A percentile compares a stretch with the other conserved stretches of the same genome.
Conservation (phyloP, 2,888 invertebrate species). For the Cepaea hortensis region DNA sequence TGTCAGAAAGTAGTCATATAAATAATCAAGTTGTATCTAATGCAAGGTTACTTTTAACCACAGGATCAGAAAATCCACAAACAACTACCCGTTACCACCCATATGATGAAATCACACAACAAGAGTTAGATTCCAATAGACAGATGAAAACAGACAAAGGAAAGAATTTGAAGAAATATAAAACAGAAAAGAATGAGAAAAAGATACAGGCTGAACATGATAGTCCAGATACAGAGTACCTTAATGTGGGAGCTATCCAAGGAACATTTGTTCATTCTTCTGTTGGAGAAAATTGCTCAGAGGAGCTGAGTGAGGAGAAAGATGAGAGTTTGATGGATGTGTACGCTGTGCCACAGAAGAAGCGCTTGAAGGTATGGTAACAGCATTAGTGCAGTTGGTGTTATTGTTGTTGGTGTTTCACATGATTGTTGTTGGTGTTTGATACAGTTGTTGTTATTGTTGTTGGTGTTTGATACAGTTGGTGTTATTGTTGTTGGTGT, state of each 20-base stretch:
- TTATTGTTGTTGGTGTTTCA: too few species aligned
- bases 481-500: too few species aligned
- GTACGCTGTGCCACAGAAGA: constrained; percentile 23
- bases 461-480: too few species aligned
- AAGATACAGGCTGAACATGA: neutral
- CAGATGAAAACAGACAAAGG: neutral
- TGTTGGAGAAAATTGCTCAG: neutral
- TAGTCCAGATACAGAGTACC: neutral
- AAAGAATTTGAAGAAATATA: neutral
- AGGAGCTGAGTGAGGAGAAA: neutral
- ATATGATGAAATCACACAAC: constrained; percentile 2
- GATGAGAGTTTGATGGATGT: neutral
- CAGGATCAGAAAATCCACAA: neutral
- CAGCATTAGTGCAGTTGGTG: too few species aligned
- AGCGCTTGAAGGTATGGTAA: neutral
- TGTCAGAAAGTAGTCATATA: neutral
- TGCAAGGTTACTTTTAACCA: neutral
- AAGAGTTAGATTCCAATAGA: neutral
- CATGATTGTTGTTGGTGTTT: too few species aligned
- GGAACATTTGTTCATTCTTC: neutral
- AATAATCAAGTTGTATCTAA: neutral
- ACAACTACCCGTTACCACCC: neutral
- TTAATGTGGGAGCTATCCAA: neutral
- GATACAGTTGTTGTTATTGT: too few species aligned
- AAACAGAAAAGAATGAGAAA: neutral